phyloP scores from a whole-genome alignment of 2,888 invertebrate species.

The Bombyx huttoni region DNA sequence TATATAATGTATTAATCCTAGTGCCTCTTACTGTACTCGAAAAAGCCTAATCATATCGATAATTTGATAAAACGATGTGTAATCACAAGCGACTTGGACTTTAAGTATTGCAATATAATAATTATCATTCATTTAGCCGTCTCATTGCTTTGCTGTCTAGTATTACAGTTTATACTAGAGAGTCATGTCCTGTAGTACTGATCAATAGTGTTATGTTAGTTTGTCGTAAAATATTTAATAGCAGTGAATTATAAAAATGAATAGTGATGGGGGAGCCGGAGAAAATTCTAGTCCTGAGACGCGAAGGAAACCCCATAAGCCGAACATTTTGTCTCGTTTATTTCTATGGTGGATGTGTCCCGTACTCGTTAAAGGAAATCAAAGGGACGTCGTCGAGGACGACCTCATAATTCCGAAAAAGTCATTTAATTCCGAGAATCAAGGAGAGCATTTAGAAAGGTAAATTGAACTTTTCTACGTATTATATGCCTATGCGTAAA shows the following conservation, averaged over 20 bases:
- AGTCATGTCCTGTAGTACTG: background rate
- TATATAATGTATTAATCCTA: too few relatives aligned
- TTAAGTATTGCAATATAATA: background rate
- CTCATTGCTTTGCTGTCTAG: background rate
- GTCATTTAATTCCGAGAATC: conserved; percentile 70
- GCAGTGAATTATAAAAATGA: background rate
- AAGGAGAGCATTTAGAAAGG: conserved; percentile 75
- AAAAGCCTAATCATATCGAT: conserved; percentile 4
- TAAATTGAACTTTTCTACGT: conserved; percentile 22
- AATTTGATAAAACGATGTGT: background rate
- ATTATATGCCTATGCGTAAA: too few relatives aligned
- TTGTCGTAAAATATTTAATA: background rate
- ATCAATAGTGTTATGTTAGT: background rate
- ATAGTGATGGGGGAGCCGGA: background rate
- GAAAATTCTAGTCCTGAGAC: conserved; percentile 4
- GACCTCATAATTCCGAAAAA: conserved; percentile 76
- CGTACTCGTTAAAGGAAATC: conserved; percentile 66
- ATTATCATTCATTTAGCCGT: background rate
- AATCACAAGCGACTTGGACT: conserved; percentile 2
- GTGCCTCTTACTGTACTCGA: too few relatives aligned
- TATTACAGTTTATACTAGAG: background rate
- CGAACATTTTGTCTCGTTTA: conserved; percentile 44
- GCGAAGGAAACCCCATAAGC: conserved; percentile 22
- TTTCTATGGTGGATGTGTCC: conserved; percentile 66
- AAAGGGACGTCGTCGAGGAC: conserved; percentile 72